phyloP scores from a whole-genome alignment of 2,888 invertebrate genomes.

The Orthonychiurus folsomi region DNA sequence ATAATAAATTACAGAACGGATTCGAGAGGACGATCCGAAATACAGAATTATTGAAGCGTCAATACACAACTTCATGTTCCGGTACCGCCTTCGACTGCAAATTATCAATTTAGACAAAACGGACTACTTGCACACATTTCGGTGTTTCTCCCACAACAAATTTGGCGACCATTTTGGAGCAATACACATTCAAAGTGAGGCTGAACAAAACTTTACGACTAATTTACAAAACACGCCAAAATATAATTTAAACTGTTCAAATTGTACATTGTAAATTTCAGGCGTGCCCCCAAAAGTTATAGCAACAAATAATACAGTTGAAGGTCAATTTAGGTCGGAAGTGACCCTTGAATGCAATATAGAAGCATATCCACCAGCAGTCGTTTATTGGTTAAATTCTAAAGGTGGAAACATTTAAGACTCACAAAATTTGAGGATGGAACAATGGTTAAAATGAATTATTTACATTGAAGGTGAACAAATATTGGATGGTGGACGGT shows the following conservation, averaged over 20 bases:
- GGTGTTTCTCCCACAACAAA: constrained; percentile 8
- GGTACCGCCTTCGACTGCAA: constrained; percentile 8
- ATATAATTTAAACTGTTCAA: too few species aligned
- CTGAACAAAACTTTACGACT: too few species aligned
- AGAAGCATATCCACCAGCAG: background rate
- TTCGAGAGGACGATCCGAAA: background rate
- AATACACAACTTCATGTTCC: background rate
- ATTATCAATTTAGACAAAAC: background rate
- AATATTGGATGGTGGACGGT: background rate
- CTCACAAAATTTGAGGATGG: background rate
- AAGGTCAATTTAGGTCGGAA: background rate
- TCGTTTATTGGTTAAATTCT: constrained; percentile 7
- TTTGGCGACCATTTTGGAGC: background rate
- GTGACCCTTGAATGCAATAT: constrained; percentile 6
- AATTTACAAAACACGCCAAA: too few species aligned
- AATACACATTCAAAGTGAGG: constrained; percentile 3
- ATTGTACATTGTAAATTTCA: background rate
- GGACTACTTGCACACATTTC: background rate
- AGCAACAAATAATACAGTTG: background rate
- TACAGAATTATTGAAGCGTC: constrained; percentile 7
- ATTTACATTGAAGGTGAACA: constrained; percentile 4
- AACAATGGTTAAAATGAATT: background rate
- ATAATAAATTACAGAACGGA: constrained; percentile 1
- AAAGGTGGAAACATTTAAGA: constrained; percentile 5
- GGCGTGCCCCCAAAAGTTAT: background rate